Evolutionary conservation across 2,113 vertebrate species (phyloP), one percentile per base, ranked within the genome.

Genomic region (Myxocyprinus asiaticus): DNA sequence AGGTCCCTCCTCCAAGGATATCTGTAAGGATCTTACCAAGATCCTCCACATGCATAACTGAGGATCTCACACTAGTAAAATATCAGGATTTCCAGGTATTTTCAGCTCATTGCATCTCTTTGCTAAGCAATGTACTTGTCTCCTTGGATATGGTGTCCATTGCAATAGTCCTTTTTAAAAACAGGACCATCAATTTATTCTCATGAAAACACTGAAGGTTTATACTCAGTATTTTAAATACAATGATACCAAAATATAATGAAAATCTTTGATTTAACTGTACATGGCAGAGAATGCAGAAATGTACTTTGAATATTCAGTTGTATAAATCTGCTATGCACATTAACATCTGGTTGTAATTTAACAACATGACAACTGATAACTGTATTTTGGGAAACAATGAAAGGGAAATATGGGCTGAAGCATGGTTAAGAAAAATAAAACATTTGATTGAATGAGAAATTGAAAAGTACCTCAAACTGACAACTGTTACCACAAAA

Each of bases 311-410:
- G 15, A 12, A 42, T 22, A 14, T 43, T 9, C 33, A 53, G 9
- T 17, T n/a, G 67, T 42, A 58, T 53, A 58, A 62, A 74, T 44
- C 68, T 82, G 76, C 4, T 14, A 74, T 43, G 67, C 15, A 43
- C 55, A 79, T 68, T 73, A 82, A 73, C 77, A 80, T 80, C 73
- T 83, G 82, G 62, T 67, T 83, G 22, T 64, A 70, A 64, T 80
- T 72, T 53, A 67, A 62, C 56, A 58, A 15, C 33, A 71, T n/a
- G 33, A 45, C 69, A 73, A 55, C 56, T 59, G 71, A 73, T 22
- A 61, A 61, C 48, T 33, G 17, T 15, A 62, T 76, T 42, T 42
- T 76, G 65, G 22, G 10, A 8, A 45, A 45, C 44, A 8, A 44
- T 43, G 44, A 10, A 73, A n/a, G 22, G 22, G 22, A 73, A 59